Evolutionary conservation across 2,888 invertebrate genomes (phyloP).

Genomic region (Zygogramma bicolorata): DNA sequence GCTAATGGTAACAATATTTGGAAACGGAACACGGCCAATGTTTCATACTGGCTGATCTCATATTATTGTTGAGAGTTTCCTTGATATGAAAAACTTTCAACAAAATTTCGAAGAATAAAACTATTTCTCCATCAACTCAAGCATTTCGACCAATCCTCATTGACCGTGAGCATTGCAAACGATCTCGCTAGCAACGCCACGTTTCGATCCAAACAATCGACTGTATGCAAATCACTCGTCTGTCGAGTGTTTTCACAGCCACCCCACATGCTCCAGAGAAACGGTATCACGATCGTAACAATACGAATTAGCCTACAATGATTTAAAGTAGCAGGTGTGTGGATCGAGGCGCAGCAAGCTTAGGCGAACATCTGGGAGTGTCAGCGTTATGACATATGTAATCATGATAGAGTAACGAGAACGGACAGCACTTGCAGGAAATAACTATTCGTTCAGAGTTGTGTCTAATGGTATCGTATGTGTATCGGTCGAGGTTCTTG

Average conservation of each 20-base stretch:
- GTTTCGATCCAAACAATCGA: not conserved
- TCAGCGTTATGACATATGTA: slow-evolving; percentile 34
- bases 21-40: no score
- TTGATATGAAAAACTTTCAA: no score
- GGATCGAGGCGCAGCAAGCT: slow-evolving; percentile 35
- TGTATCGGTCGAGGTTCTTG: not conserved
- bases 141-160: no score
- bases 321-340: slow-evolving; percentile 43
- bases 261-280: not conserved
- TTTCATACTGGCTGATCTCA: no score
- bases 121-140: no score
- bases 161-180: not conserved
- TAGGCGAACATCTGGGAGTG: slow-evolving; percentile 42
- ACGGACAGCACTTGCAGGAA: slow-evolving; percentile 33
- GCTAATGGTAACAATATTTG: no score
- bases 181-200: not conserved
- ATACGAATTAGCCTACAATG: slow-evolving; percentile 37
- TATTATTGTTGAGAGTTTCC: no score
- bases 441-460: slow-evolving; percentile 16
- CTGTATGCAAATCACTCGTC: not conserved
- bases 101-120: no score
- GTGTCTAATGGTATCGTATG: not conserved
- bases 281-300: slow-evolving; percentile 18
- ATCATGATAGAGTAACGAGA: slow-evolving; percentile 39
- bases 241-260: not conserved